Evolutionary conservation across 2,113 vertebrate species (phyloP), one percentile per base, ranked within the genome.

Genomic region (Bujurquina vittata): DNA sequence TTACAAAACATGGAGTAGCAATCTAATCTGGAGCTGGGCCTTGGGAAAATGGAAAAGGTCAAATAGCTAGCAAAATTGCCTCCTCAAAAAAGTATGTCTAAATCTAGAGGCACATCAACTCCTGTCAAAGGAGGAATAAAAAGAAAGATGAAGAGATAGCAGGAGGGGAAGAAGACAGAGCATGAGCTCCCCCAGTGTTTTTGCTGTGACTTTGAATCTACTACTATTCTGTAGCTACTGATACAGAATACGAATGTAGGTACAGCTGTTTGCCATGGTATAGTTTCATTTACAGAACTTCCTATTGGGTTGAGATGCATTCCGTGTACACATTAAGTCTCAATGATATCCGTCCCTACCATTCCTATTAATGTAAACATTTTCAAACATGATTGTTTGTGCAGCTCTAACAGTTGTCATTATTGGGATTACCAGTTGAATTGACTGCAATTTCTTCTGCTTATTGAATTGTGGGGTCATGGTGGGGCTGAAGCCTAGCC

Each of bases 1-100:
- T 93, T 94, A 93, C 90, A 94, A 95, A 95, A 94, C 91, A 94
- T 88, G 89, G 87, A 92, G 93, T 83, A 83, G 94, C 90, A 94
- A 96, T 95, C 92, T 94, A 94, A 95, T 96, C 94, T 91, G 88
- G 91, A 91, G 92, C 83, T 83, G 92, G 94, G 94, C 95, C 94
- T 94, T 95, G 94, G 94, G 94, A 95, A 95, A 95, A 95, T 93
- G 92, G 92, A 95, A 95, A 95, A 95, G 95, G 95, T 95, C 94
- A 95, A 95, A 95, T 90, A 92, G 93, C 93, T 93, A 77, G 89
- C 92, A 94, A 94, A 95, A 94, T 93, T 93, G 95, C 94, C 92
- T 94, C 89, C 92, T 93, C 92, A 91, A 94, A 93, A 81, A 95
- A 93, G 86, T 91, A 92, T 90, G 92, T 94, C 94, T 95, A 95